Conservation (phyloP, 2,888 invertebrate species). For the Cantharis rustica region DNA sequence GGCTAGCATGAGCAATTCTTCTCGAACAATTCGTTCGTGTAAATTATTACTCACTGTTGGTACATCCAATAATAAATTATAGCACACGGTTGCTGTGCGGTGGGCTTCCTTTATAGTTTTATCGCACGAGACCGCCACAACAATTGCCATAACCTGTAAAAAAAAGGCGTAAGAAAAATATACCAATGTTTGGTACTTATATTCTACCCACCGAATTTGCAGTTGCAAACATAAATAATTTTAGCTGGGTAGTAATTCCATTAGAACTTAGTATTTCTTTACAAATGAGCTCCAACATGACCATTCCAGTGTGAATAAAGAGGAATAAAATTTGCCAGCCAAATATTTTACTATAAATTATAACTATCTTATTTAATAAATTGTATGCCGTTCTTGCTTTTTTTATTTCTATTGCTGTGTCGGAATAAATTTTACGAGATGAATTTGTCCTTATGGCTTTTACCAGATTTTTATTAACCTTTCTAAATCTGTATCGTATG, state of each 20-base stretch:
- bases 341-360: slow-evolving; percentile 2
- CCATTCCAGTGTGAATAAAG: neutral
- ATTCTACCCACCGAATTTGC: neutral
- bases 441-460: neutral
- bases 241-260: neutral
- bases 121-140: neutral
- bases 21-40: slow-evolving; percentile 18
- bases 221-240: neutral
- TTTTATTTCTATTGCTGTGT: neutral
- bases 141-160: neutral
- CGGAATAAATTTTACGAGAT: neutral
- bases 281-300: neutral
- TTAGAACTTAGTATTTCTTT: neutral
- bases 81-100: neutral
- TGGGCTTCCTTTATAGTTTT: neutral
- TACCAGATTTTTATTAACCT: neutral
- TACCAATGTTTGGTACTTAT: neutral
- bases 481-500: neutral
- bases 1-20: slow-evolving; percentile 32
- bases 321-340: slow-evolving; percentile 11
- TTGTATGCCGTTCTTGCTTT: neutral
- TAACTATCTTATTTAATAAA: neutral
- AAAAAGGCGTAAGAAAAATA: neutral
- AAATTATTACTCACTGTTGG: neutral
- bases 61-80: slow-evolving; percentile 4